phyloP scores from a whole-genome alignment of 2,888 invertebrate species.

The Adela reaumurella region DNA sequence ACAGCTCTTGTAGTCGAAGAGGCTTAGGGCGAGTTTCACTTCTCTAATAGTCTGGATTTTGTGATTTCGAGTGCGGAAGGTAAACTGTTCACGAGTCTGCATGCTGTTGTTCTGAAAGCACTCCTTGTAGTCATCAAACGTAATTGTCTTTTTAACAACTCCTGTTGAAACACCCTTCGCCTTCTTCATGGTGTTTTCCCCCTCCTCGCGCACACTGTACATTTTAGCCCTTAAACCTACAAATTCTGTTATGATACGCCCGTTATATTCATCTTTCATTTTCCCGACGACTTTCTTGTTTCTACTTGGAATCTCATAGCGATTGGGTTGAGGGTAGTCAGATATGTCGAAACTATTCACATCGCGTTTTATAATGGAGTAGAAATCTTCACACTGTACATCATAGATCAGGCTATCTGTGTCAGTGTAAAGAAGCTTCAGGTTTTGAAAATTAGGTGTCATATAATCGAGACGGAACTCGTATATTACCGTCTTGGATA shows the following conservation, averaged over 20 bases:
- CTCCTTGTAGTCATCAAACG: neutral
- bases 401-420: slow-evolving; percentile 7
- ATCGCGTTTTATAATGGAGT: slow-evolving; percentile 7
- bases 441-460: neutral
- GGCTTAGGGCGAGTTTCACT: too few relatives aligned
- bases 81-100: neutral
- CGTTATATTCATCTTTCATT: neutral
- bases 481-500: slow-evolving; percentile 10
- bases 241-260: slow-evolving; percentile 5
- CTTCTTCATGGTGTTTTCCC: neutral
- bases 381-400: slow-evolving; percentile 6
- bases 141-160: neutral
- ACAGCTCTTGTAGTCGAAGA: too few relatives aligned
- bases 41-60: neutral
- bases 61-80: neutral
- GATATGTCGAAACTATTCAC: slow-evolving; percentile 8
- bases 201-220: slow-evolving; percentile 2
- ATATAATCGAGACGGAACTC: slow-evolving; percentile 10
- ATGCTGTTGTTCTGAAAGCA: neutral
- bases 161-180: neutral
- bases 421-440: slow-evolving; percentile 4
- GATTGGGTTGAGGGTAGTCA: slow-evolving; percentile 5
- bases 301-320: slow-evolving; percentile 1
- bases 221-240: slow-evolving; percentile 10
- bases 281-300: neutral